Conservation (phyloP, 2,797 vertebrate species). For the Margarornis squamiger region DNA sequence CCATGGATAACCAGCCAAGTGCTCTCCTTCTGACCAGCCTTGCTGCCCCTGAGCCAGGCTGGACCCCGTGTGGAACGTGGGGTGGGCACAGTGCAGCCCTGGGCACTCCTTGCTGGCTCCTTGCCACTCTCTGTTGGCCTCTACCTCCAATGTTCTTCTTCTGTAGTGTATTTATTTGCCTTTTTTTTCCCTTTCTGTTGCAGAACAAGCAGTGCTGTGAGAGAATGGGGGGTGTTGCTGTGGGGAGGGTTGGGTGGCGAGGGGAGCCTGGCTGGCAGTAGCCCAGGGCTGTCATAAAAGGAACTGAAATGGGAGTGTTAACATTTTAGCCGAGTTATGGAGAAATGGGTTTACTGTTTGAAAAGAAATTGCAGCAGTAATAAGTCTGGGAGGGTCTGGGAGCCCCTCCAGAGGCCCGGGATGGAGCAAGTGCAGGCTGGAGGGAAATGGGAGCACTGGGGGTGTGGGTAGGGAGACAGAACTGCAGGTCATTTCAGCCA, state of each 20-base stretch:
- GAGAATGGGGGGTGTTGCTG: background rate
- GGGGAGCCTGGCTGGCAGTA: background rate
- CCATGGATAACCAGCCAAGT: accelerated
- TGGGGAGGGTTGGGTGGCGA: background rate
- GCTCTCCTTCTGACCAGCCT: background rate
- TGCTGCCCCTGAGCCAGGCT: background rate
- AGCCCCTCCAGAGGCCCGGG: background rate
- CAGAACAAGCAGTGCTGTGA: slow-evolving; percentile 29
- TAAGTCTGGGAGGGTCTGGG: background rate
- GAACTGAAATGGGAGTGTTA: background rate
- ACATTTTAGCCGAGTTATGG: background rate
- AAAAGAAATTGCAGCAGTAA: background rate
- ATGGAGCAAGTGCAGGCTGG: background rate
- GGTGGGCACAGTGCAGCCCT: background rate
- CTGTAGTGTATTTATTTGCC: background rate
- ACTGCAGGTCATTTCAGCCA: too few relatives aligned
- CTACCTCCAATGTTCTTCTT: slow-evolving; percentile 36
- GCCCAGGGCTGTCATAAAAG: background rate
- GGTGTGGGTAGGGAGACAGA: background rate
- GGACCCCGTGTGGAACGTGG: accelerated
- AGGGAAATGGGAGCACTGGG: background rate
- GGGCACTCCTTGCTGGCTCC: slow-evolving; percentile 11
- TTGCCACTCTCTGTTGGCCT: slow-evolving; percentile 41
- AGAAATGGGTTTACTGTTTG: background rate
- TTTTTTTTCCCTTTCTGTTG: background rate